Evolutionary conservation across 1,140 invertebrate genomes (phyloP), one percentile per base, ranked within the genome.

Genomic region (Epicauta chinensis): DNA sequence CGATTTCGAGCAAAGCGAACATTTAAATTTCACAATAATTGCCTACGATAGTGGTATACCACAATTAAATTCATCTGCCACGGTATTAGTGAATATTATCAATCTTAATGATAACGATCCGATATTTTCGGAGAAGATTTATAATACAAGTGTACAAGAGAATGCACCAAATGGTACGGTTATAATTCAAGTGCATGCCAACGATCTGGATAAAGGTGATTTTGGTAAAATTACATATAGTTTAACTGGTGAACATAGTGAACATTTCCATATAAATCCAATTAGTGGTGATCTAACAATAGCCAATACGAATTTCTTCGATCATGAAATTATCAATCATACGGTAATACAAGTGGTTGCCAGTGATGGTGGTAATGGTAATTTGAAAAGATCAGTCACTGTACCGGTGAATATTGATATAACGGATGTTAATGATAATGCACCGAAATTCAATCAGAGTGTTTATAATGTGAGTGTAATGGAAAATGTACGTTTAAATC

Each of bases 71-170:
- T 57, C 89, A 0, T 77, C 81, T 0, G 87, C 89, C 0, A 75
- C 79, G 11, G 81, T 97, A 2, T 78, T 74, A 5, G 84, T 94
- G 0, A 81, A 83, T 32, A 79, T 96, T 10, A 76, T 84, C 14
- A 94, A 94, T 65, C 78, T 91, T 0, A 96, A 96, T 62, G 91
- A 95, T 64, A 87, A 91, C 61, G 80, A 83, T 67, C 92, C 92
- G 0, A 74, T 80, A 32, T 96, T 94, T 64, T 74, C 77, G 11
- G 69, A 77, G 42, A 60, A 72, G 6, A 70, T 74, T 5, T 94
- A 94, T 66, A 79, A 80, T 23, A 82, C 81, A 0, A 75, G 73
- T 0, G 75, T 94, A 0, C 67, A 76, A 1, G 92, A 95, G 71
- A 89, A 93, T 64, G 79, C 86, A 0, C 75, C 77, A 0, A 72